These are phyloP conservation scores for Osmoderma eremita DNA, from an alignment of 2,888 invertebrate species.

Conservation along the genomic window DNA sequence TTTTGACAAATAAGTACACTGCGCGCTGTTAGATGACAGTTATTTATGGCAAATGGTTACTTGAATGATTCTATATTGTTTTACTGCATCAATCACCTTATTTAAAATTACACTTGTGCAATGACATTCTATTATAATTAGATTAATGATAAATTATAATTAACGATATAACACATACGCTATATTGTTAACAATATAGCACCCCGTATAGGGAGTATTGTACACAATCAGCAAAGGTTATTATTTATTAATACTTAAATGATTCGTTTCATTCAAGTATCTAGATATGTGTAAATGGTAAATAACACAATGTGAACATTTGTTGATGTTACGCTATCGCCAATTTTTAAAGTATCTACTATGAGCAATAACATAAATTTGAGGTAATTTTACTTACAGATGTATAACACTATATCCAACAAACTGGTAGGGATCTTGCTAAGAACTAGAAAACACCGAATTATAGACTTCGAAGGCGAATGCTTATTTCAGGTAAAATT, in stretches of 20 bases:
- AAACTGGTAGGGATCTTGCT: constrained; percentile 94
- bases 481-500: constrained; percentile 82
- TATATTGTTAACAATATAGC: no score
- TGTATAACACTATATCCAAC: constrained; percentile 91
- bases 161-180: no score
- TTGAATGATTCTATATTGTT: constrained; percentile 23
- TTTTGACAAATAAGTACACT: not conserved
- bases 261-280: no score
- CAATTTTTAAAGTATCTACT: no score
- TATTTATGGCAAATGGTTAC: constrained; percentile 8
- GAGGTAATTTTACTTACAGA: constrained; percentile 66
- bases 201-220: no score
- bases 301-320: no score
- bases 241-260: no score
- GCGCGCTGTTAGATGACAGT: not conserved
- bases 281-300: no score
- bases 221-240: no score
- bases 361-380: not conserved
- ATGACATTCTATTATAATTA: not conserved
- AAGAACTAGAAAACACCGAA: constrained; percentile 90
- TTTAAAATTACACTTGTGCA: constrained; percentile 7
- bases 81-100: not conserved
- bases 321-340: no score
- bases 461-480: constrained; percentile 95
- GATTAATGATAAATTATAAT: no score